Conservation (phyloP, 30 jellyfish, hydroid and myxozoan genomes). For the Calvadosia cruxmelitensis region DNA sequence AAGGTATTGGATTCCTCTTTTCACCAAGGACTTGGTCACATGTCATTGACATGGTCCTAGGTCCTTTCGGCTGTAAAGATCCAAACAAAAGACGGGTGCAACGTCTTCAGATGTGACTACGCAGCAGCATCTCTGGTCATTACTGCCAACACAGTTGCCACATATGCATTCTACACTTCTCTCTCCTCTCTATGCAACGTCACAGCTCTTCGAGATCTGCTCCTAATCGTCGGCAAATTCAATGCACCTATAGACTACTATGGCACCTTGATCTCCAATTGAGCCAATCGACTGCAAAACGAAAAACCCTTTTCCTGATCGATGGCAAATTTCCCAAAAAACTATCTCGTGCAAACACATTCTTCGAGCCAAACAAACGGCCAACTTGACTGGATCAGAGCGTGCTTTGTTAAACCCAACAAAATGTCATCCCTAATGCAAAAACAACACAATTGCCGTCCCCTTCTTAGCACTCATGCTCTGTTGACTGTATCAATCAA, state of each 20-base stretch:
- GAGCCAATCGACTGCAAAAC: neutral
- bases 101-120: neutral
- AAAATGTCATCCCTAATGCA: neutral
- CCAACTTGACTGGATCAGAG: neutral
- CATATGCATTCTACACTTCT: neutral
- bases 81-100: neutral
- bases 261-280: neutral
- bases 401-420: neutral
- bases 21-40: neutral
- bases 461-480: neutral
- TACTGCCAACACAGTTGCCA: neutral
- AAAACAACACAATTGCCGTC: neutral
- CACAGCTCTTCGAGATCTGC: neutral
- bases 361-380: neutral
- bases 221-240: neutral
- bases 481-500: neutral
- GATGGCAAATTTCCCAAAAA: neutral
- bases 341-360: neutral
- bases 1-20: neutral
- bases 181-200: neutral
- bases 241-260: neutral
- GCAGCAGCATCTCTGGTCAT: neutral
- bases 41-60: neutral
- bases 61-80: neutral
- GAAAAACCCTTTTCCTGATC: neutral